Conservation (phyloP, 2,888 invertebrate genomes). For the Hypomecis punctinalis region DNA sequence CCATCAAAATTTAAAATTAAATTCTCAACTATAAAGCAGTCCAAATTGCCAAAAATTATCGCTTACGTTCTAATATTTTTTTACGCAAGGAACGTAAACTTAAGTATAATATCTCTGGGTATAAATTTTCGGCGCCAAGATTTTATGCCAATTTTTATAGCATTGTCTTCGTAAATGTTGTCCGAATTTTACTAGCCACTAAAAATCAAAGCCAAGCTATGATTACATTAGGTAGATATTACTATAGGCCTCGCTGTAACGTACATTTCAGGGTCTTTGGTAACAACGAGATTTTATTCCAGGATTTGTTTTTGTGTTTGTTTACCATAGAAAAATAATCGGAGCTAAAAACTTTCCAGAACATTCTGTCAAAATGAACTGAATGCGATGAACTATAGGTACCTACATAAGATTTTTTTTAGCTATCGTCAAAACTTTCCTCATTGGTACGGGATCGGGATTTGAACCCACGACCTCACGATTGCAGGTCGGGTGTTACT, state of each 20-base stretch:
- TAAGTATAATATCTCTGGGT: constrained; percentile 54
- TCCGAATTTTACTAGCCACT: constrained; percentile 74
- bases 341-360: too few species aligned
- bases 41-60: constrained; percentile 1
- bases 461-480: too few species aligned
- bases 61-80: constrained; percentile 29
- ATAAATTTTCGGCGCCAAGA: constrained; percentile 77
- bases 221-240: constrained; percentile 55
- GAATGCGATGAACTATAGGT: too few species aligned
- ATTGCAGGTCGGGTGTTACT: too few species aligned
- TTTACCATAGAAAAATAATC: too few species aligned
- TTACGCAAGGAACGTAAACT: constrained; percentile 62
- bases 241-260: constrained; percentile 31
- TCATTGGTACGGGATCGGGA: too few species aligned
- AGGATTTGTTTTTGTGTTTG: too few species aligned
- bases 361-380: too few species aligned
- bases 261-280: neutral
- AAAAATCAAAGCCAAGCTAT: constrained; percentile 63
- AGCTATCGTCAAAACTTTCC: too few species aligned
- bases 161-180: constrained; percentile 80
- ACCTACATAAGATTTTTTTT: too few species aligned
- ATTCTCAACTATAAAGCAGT: neutral
- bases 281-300: too few species aligned
- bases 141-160: constrained; percentile 81
- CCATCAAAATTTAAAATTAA: too few species aligned